phyloP scores from a whole-genome alignment of 2,113 vertebrate genomes.

The Silurus asotus region DNA sequence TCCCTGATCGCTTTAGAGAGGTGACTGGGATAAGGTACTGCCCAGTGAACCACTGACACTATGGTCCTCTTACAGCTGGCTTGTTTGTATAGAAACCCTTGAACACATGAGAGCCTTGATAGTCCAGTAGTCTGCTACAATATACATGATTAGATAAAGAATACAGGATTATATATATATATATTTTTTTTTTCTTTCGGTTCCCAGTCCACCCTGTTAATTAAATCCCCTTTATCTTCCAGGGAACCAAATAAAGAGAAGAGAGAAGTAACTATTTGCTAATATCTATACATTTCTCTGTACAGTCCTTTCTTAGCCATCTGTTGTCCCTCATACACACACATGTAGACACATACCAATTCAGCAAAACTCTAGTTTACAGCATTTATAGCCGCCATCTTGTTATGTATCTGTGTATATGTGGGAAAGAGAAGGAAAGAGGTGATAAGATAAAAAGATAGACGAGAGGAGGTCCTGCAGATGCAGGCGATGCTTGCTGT shows the following conservation, averaged over 20 bases:
- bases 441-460: slow-evolving; percentile 51
- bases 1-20: not conserved
- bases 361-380: not conserved
- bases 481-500: slow-evolving; percentile 21
- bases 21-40: not conserved
- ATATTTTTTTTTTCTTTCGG: not conserved
- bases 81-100: not conserved
- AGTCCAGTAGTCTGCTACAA: not conserved
- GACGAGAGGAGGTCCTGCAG: slow-evolving; percentile 33
- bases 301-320: slow-evolving; percentile 9
- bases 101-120: not conserved
- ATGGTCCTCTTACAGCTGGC: not conserved
- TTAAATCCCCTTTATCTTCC: not conserved
- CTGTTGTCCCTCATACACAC: not conserved
- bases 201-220: not conserved
- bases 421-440: slow-evolving; percentile 24
- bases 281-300: slow-evolving; percentile 15
- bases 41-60: not conserved
- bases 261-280: not conserved
- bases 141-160: slow-evolving; percentile 30
- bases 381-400: slow-evolving; percentile 9
- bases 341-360: not conserved
- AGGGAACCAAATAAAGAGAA: slow-evolving; percentile 1
- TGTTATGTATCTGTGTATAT: slow-evolving; percentile 36
- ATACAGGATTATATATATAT: not conserved